Percentiles rank a stretch among this genome's conserved stretches.
phyloP scores from a whole-genome alignment of 2,797 vertebrate species.

The Loriculus beryllinus region DNA sequence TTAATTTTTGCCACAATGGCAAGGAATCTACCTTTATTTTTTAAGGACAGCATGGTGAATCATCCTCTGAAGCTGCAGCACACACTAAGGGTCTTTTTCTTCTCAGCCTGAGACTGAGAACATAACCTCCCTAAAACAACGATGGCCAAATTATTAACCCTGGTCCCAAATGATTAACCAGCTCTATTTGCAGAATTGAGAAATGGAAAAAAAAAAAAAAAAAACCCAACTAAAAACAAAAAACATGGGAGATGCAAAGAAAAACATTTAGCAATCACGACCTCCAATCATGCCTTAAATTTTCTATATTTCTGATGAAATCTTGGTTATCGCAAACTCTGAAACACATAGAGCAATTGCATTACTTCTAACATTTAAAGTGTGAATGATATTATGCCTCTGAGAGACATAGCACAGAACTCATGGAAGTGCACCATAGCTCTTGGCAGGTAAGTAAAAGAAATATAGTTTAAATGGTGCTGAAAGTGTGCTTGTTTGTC shows the following conservation, averaged over 20 bases:
- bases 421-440: not conserved
- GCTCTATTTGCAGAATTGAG: not conserved
- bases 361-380: not conserved
- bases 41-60: not conserved
- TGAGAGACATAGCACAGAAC: not conserved
- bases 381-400: conserved; percentile 9
- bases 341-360: not conserved
- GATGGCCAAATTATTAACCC: conserved; percentile 32
- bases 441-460: not conserved
- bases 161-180: conserved; percentile 37
- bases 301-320: not conserved
- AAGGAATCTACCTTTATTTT: not conserved
- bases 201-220: not conserved
- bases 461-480: conserved; percentile 6
- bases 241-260: not conserved
- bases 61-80: not conserved
- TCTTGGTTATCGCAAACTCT: not conserved
- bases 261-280: not conserved
- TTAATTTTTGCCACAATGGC: not conserved
- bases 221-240: too few species aligned
- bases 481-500: not conserved
- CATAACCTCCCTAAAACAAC: not conserved
- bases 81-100: not conserved
- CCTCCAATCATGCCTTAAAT: not conserved
- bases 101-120: not conserved